A percentile compares a stretch with the other conserved stretches of the same genome.
phyloP scores from a whole-genome alignment of 2,113 vertebrate species.

The Crotophaga sulcirostris region DNA sequence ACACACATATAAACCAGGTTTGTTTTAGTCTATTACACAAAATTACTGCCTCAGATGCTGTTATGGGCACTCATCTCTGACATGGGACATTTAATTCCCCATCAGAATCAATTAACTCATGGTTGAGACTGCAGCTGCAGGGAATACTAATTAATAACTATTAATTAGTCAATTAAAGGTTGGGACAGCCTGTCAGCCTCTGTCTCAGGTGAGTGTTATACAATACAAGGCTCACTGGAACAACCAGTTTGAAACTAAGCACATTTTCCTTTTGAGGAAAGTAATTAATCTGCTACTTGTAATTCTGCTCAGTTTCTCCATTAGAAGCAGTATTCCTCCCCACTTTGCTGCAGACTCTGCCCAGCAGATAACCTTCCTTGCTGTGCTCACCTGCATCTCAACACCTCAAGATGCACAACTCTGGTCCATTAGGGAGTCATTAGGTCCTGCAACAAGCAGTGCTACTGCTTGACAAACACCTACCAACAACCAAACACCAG shows the following conservation, averaged over 20 bases:
- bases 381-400: conserved; percentile 40
- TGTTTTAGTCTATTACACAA: conserved; percentile 59
- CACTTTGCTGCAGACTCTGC: not conserved
- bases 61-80: conserved; percentile 68
- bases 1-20: not conserved
- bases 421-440: not conserved
- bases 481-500: accelerated
- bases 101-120: conserved; percentile 67
- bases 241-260: conserved; percentile 47
- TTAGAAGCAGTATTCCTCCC: not conserved
- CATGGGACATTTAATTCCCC: conserved; percentile 63
- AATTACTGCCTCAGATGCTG: conserved; percentile 49
- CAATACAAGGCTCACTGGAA: conserved; percentile 42
- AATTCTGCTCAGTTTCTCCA: conserved; percentile 42
- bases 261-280: conserved; percentile 57
- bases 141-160: conserved; percentile 70
- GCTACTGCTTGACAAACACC: not conserved
- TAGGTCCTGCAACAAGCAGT: not conserved
- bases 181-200: conserved; percentile 62
- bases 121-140: conserved; percentile 57
- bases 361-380: not conserved
- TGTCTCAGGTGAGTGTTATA: conserved; percentile 64
- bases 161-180: conserved; percentile 70
- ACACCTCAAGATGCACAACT: not conserved
- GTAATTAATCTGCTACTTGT: conserved; percentile 59